These are phyloP conservation scores for Rhinolophus sinicus DNA, from an alignment of 2,113 vertebrate genomes.

Conservation along the genomic window DNA sequence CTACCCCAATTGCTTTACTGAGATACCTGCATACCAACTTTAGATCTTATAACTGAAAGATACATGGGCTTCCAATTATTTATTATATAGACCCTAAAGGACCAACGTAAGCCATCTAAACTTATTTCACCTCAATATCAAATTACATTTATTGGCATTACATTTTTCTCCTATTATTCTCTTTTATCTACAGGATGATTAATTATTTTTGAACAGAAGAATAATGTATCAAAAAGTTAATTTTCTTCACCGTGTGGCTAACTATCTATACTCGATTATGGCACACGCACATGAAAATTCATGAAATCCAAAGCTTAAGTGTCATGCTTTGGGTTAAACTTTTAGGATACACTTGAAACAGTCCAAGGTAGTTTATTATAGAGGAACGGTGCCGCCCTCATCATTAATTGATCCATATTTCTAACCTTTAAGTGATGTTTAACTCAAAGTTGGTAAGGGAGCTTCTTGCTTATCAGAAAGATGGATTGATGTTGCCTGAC, in stretches of 20 bases:
- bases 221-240: neutral
- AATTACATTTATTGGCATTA: neutral
- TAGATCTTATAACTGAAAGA: neutral
- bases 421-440: neutral
- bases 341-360: neutral
- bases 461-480: neutral
- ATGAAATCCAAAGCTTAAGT: neutral
- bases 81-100: neutral
- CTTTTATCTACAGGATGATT: neutral
- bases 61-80: rapidly evolving
- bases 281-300: neutral
- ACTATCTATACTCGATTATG: neutral
- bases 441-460: neutral
- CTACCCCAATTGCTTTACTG: neutral
- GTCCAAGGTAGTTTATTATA: neutral
- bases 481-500: neutral
- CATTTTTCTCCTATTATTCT: neutral
- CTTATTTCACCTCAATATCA: neutral
- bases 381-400: neutral
- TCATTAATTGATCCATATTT: neutral
- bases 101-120: no score
- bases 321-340: neutral
- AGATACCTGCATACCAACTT: neutral
- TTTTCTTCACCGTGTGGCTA: neutral
- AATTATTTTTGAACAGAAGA: neutral